Base-by-base conservation (phyloP, 2,797 vertebrate species). In the Dermochelys coriacea region DNA sequence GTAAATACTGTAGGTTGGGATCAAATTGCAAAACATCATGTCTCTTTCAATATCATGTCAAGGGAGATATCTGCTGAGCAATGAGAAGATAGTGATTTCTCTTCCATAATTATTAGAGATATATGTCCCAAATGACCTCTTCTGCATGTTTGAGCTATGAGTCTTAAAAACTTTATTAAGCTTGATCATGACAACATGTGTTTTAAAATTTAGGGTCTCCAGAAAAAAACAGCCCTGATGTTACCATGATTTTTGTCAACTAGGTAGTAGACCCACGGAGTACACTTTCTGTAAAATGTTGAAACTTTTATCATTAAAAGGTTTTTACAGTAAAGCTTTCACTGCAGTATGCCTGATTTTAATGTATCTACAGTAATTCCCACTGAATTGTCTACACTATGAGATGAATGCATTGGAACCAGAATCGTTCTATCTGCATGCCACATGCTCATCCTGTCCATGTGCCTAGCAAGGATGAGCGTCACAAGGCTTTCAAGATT, bases 241-340 rank as follows among this genome's bases (percentile, higher is more conserved):
- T n/a, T 45, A 68, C n/a, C 79, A 21, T 51, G 37, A 80, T 64
- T 93, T 94, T 89, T 90, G 21, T 81, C 86, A 0, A 0, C 86
- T 80, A 55, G 47, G 90, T 94, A 93, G 89, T 37, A 10, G 68
- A 96, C 89, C 81, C 88, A 84, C 55, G 84, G 79, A 90, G 98
- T 98, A 98, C 98, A 98, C 98, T 97, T 98, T 95, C 86, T 97
- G 95, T 97, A 98, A 98, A 98, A 98, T 99, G 98, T 98, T 98
- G 98, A 98, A 98, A 98, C 79, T 96, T 98, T 97, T 94, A 80
- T 97, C 96, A 87, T 93, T 98, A 97, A 97, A 97, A 97, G 93
- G 96, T 96, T 94, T 97, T 18, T 4, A 97, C 97, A 98, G 98
- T 98, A 98, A 98, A 97, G 96, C 95, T 98, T 97, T 98, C 97